Evolutionary conservation across 2,113 vertebrate genomes (phyloP).

Genomic region (Callocephalon fimbriatum): DNA sequence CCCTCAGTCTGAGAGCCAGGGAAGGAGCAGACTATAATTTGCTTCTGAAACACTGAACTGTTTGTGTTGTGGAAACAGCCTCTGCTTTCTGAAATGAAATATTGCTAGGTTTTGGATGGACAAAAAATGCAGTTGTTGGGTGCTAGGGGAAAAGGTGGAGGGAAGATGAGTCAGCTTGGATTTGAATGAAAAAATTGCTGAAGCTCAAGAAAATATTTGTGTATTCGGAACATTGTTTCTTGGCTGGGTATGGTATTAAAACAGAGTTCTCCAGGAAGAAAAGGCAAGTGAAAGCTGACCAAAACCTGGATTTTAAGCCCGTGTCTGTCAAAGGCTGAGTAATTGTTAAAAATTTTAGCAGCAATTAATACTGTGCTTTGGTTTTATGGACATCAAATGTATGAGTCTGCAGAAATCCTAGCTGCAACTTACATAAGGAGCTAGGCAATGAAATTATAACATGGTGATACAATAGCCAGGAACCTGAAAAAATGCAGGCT

Average conservation of each 20-base stretch:
- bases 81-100: constrained; percentile 1
- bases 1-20: background rate
- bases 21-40: background rate
- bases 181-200: background rate
- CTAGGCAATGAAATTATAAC: background rate
- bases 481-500: background rate
- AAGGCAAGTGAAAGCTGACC: background rate
- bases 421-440: background rate
- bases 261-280: background rate
- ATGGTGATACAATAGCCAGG: background rate
- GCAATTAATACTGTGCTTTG: background rate
- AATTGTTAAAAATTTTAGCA: background rate
- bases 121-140: background rate
- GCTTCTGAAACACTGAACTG: background rate
- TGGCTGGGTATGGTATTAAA: background rate
- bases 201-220: background rate
- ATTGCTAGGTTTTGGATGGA: background rate
- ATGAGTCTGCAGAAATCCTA: background rate
- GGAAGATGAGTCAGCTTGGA: background rate
- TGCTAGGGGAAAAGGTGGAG: background rate
- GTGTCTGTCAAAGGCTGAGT: background rate
- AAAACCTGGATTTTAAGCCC: background rate
- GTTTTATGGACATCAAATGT: background rate
- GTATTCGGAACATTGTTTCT: background rate
- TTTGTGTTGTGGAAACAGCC: background rate